These are phyloP conservation scores for Cebus imitator DNA, from an alignment of 2,113 vertebrate species.

Conservation along the genomic window DNA sequence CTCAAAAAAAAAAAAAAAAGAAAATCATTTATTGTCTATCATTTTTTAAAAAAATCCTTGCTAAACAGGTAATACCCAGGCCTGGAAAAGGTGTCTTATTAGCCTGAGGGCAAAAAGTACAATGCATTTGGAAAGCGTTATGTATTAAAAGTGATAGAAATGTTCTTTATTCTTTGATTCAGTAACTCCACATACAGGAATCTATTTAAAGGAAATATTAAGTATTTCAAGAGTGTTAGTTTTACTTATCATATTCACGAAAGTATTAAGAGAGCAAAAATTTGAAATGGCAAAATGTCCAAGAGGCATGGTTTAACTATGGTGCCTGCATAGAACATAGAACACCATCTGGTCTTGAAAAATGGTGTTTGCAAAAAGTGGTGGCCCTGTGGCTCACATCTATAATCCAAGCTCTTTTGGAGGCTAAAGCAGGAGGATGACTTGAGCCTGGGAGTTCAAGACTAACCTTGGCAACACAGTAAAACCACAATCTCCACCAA, in stretches of 20 bases:
- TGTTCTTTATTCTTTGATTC: not conserved
- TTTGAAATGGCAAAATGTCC: not conserved
- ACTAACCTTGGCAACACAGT: no score
- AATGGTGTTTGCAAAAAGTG: not conserved
- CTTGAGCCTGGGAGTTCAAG: no score
- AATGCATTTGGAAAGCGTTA: not conserved
- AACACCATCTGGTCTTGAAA: not conserved
- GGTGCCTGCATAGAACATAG: not conserved
- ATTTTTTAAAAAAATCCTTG: not conserved
- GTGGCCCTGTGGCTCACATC: no score
- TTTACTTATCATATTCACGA: not conserved
- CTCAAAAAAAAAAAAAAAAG: no score
- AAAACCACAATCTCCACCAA: no score
- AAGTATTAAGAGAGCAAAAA: not conserved
- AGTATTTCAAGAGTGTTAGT: not conserved
- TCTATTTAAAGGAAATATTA: not conserved
- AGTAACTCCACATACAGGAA: not conserved
- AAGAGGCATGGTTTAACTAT: not conserved
- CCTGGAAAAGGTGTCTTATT: not conserved
- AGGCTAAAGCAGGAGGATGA: no score
- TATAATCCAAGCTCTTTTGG: no score
- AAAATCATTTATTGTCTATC: not conserved
- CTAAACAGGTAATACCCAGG: not conserved
- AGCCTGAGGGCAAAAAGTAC: not conserved
- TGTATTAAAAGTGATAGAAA: not conserved